Evolutionary conservation across 2,888 invertebrate species (phyloP), one percentile per base, ranked within the genome.

Genomic region (Nycteola revayana): DNA sequence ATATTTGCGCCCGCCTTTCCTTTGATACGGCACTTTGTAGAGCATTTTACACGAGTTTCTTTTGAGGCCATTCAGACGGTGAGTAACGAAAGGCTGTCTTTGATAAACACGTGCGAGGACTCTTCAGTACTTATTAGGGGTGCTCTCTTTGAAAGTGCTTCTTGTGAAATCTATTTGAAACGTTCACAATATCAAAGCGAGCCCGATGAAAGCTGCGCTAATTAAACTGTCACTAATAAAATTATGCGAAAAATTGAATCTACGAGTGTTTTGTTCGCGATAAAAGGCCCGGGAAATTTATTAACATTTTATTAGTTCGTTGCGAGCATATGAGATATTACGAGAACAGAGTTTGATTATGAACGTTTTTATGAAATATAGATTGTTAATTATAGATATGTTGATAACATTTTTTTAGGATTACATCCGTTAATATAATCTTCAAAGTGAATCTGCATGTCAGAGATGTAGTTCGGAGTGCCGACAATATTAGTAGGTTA

Each of bases 71-170:
- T 88, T 88, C 88, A 88, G 80, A 87, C 88, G 86, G 84, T 85
- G 84, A 87, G 87, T 87, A 88, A 87, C 87, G 88, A 87, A 88
- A 88, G 87, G 87, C 87, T 87, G 88, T 87, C 88, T 88, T 87
- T 88, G 87, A 87, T 88, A 87, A 88, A 88, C 88, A 88, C 88
- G 88, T 88, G 86, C 87, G 87, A 86, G 88, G 84, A 87, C 87
- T 88, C 88, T 87, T 87, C 86, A 86, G 87, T 87, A 86, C 87
- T 87, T 88, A 88, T 88, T 87, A 88, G 87, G 85, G 85, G 84
- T 82, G 84, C 85, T 86, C 86, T 82, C 87, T 88, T 87, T 87
- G 84, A 85, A 83, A 84, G 80, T 82, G 84, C 81, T 86, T 81
- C 87, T 86, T 75, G 83, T 78, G 80, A 86, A 87, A 87, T 88